Evolutionary conservation across 2,888 invertebrate species (phyloP), one percentile per base, ranked within the genome.

Genomic region (Alcis repandata): DNA sequence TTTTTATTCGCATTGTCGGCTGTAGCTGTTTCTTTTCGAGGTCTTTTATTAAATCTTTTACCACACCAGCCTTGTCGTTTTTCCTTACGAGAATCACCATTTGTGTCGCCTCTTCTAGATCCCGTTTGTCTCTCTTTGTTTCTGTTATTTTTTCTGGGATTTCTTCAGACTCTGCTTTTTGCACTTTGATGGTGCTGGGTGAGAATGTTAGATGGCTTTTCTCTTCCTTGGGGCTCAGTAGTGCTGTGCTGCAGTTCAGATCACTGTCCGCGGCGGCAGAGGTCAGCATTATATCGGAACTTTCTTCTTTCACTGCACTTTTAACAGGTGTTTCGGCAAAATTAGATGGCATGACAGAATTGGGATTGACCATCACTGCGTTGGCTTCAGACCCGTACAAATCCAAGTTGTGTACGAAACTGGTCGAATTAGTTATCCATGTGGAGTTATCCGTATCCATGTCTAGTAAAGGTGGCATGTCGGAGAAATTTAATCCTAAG

Each of bases 361-460:
- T 98, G 4, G 98, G 98, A 90, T 98, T 98, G 6, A 98, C 98
- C 95, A 98, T 96, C 71, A 97, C 96, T 13, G 96, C 95, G 68
- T 95, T 95, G 45, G 96, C 96, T 82, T 97, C 97, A 10, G 95
- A 95, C 27, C 95, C 95, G 79, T 94, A 95, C 74, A 96, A 93
- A 84, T 96, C 96, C 76, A 96, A 87, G 82, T 95, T 95, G 81
- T 95, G 95, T 75, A 95, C 95, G 75, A 95, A 95, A 87, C 94
- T 95, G 51, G 95, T 94, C 61, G 95, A 94, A 79, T 94, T 95
- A 78, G 94, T 94, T 78, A 95, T 92, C 93, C 94, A 94, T 67
- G 94, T 92, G 59, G 95, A 92, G 73, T 94, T 94, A 73, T 94
- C 95, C 66, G 96, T 96, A 75, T 96, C 96, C 77, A 96, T 94